Percentiles rank a stretch among this genome's conserved stretches.
Conservation (phyloP, 2,113 vertebrate species). For the Pluvianellus socialis region DNA sequence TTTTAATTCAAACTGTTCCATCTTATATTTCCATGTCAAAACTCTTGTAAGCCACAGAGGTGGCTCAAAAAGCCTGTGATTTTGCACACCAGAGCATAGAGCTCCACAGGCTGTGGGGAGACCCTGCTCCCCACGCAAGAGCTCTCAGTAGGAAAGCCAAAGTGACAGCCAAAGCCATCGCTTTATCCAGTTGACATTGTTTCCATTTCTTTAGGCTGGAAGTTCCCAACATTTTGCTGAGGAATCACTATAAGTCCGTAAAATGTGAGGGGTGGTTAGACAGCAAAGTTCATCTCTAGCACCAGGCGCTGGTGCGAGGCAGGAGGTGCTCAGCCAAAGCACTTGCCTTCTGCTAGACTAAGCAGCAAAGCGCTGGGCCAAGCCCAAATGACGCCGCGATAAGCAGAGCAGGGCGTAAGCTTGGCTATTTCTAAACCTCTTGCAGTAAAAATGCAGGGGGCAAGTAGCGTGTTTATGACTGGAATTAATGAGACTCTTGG, state of each 20-base stretch:
- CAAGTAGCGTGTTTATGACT: background rate
- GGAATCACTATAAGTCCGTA: background rate
- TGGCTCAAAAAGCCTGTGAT: background rate
- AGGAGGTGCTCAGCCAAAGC: background rate
- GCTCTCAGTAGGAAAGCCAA: background rate
- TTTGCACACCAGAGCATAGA: background rate
- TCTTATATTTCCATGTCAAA: background rate
- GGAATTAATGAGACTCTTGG: background rate
- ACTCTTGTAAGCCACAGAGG: background rate
- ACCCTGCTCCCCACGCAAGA: background rate
- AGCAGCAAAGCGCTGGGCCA: background rate
- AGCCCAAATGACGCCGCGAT: background rate
- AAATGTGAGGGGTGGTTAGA: background rate
- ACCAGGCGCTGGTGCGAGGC: rapidly evolving
- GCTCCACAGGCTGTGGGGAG: background rate
- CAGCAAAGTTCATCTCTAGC: background rate
- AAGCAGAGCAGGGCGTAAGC: background rate
- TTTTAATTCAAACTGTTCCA: background rate
- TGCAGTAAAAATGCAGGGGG: background rate
- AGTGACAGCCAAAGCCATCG: rapidly evolving
- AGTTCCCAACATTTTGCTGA: background rate
- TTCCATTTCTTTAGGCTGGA: background rate
- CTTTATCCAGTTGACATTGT: background rate
- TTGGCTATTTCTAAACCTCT: background rate
- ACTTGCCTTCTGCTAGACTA: background rate